phyloP scores from a whole-genome alignment of 2,113 vertebrate species.

The Myotis brandtii region DNA sequence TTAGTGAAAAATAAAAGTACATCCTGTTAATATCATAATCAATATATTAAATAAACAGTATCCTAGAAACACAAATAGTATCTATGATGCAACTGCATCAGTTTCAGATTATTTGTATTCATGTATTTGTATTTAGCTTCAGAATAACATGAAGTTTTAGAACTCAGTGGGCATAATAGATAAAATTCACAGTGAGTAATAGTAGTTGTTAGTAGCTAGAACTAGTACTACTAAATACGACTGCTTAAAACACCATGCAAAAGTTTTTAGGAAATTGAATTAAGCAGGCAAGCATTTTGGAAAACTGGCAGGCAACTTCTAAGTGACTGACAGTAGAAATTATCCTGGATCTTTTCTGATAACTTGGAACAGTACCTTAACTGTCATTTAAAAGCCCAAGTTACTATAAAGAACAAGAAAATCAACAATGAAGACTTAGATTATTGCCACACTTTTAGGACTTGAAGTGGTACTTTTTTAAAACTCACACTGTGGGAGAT shows the following conservation, averaged over 20 bases:
- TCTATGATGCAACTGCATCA: background rate
- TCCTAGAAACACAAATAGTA: background rate
- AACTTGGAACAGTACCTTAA: background rate
- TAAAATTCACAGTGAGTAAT: background rate
- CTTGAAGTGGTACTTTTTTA: background rate
- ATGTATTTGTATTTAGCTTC: background rate
- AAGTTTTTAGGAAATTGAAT: slow-evolving; percentile 15
- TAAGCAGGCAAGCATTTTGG: background rate
- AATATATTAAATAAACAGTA: slow-evolving; percentile 4
- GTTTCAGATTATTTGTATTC: background rate
- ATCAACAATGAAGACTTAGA: background rate
- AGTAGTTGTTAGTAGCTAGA: background rate
- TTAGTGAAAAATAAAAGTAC: background rate
- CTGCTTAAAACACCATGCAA: background rate
- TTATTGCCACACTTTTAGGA: slow-evolving; percentile 28
- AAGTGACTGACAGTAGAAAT: slow-evolving; percentile 12
- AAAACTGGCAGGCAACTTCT: slow-evolving; percentile 4
- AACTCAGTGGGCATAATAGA: background rate
- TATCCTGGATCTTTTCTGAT: background rate
- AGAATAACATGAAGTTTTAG: background rate
- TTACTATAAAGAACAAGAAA: slow-evolving; percentile 2
- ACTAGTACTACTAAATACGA: slow-evolving; percentile 7
- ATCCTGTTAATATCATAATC: background rate
- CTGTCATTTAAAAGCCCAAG: background rate
- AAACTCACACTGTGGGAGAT: background rate